Evolutionary conservation across 2,113 vertebrate species (phyloP), one percentile per base, ranked within the genome.

Genomic region (Tor tambroides): DNA sequence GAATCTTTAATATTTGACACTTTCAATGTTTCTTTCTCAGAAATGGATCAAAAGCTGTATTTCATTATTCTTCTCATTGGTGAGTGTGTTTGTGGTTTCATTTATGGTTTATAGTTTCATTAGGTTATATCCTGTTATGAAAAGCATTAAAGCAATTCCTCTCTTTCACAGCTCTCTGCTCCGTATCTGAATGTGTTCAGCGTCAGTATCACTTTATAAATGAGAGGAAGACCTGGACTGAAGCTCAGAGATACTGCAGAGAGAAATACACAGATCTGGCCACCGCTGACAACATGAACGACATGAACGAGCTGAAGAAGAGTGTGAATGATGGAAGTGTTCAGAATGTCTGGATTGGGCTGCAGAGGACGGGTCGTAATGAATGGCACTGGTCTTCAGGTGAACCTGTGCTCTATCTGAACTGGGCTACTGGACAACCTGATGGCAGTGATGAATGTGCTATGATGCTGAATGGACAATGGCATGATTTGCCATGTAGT

Each of bases 381-480:
- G 35, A 72, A 38, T 72, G 69, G 69, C 14, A 38, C 8, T 72
- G 69, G 69, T 72, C 69, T 72, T 72, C 69, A 72, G 69, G 69
- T 19, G 69, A 72, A 9, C 69, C 32, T 35, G 69, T 2, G 30
- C 32, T 72, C 69, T 21, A 32, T 38, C 32, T 38, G 69, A 72
- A 72, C 30, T 72, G 69, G 69, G 1, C 0, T 4, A 0, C 69
- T 35, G 32, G 69, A 72, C 15, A 72, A 72, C 30, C 69, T 3
- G 7, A 9, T 4, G 17, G 32, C 2, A 10, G 0, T 19, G 17
- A 21, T 8, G 28, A 72, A 3, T 72, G 69, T 72, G 28, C 6
- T 19, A 0, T 4, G 41, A 43, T 43, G 41, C 9, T 7, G 41
- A 43, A 43, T 43, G 41, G 41, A 7, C 1, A 35, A 43, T 43